These are phyloP conservation scores for Pelobates cultripes DNA, from an alignment of 2,797 vertebrate species.

Conservation along the genomic window DNA sequence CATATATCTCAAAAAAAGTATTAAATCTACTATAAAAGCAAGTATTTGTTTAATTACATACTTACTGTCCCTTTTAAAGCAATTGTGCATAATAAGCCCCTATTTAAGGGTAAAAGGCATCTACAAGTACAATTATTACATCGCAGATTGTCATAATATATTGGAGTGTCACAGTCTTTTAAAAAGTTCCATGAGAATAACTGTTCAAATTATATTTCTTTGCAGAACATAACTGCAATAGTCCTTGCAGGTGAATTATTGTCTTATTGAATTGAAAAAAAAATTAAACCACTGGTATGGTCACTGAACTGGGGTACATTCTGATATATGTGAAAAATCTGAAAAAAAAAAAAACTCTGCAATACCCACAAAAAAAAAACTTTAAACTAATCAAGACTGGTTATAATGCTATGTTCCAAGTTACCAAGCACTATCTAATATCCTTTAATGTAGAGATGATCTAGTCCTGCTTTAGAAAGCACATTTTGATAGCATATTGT, in stretches of 20 bases:
- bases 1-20: neutral
- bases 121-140: conserved; percentile 3
- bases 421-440: neutral
- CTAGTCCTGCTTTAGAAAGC: neutral
- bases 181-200: neutral
- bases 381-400: neutral
- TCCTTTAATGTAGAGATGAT: conserved; percentile 5
- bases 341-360: neutral
- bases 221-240: neutral
- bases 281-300: neutral
- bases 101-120: conserved; percentile 4
- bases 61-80: conserved; percentile 1
- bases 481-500: neutral
- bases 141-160: conserved; percentile 1
- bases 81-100: neutral
- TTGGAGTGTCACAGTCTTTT: conserved; percentile 3
- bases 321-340: neutral
- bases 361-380: neutral
- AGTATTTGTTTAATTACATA: neutral
- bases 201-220: neutral
- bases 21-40: neutral
- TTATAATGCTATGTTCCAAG: neutral
- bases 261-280: neutral
- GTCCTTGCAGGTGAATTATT: neutral
- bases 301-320: neutral